These are phyloP conservation scores for Junonia oenone DNA, from an alignment of 2,888 invertebrate genomes.

Conservation along the genomic window DNA sequence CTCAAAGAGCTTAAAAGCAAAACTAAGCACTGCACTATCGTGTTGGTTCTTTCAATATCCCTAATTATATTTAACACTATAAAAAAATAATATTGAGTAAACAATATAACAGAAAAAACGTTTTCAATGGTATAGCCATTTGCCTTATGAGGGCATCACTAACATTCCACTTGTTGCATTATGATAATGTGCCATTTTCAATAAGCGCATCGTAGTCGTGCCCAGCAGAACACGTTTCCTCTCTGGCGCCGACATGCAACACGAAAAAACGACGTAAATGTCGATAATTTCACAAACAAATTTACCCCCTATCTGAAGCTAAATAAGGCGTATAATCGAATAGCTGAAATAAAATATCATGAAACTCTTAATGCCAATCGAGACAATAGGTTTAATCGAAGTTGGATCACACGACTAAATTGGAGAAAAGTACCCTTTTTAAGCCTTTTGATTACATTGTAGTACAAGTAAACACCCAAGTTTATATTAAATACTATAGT, in stretches of 20 bases:
- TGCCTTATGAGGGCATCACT: slow-evolving; percentile 52
- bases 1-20: no score
- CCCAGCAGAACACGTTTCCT: slow-evolving; percentile 49
- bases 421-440: slow-evolving; percentile 20
- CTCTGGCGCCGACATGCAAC: slow-evolving; percentile 48
- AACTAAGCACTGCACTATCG: no score
- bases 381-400: slow-evolving; percentile 31
- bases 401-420: slow-evolving; percentile 24
- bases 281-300: slow-evolving; percentile 18
- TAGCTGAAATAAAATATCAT: slow-evolving; percentile 10
- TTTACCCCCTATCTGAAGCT: slow-evolving; percentile 13
- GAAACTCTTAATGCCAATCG: slow-evolving; percentile 36
- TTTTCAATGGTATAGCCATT: slow-evolving; percentile 28
- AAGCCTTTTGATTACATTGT: slow-evolving; percentile 16
- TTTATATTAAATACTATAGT: slow-evolving; percentile 44
- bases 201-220: slow-evolving; percentile 55
- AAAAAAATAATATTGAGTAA: no score
- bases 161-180: slow-evolving; percentile 66
- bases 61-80: no score
- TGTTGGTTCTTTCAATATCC: no score
- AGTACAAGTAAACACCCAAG: slow-evolving; percentile 19
- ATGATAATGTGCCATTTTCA: slow-evolving; percentile 74
- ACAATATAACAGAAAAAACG: slow-evolving; percentile 19
- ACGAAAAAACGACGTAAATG: slow-evolving; percentile 13
- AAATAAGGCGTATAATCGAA: background rate